Evolutionary conservation across 1,140 invertebrate genomes (phyloP), one percentile per base, ranked within the genome.

Genomic region (Globodera rostochiensis): DNA sequence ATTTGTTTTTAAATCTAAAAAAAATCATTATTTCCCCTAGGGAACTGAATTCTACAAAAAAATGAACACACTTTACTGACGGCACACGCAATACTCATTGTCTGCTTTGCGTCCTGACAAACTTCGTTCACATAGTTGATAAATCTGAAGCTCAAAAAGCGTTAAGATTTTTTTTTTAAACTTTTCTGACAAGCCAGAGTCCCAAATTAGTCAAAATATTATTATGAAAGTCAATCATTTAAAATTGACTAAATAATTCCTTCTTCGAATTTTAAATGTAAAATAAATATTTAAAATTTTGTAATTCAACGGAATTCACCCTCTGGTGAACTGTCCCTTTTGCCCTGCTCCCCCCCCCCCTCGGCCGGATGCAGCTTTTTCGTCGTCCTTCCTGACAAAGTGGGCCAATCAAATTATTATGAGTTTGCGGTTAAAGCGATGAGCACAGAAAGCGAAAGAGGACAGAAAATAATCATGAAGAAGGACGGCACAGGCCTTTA

Each of bases 331-430:
- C 11, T 70, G 6, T 70, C 46, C 7, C 13, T 50, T 19, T 21
- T 60, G 57, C 49, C 49, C 49, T 19, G 5, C 71, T n/a, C 49
- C 70, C n/a, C 13, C 15, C 15, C 49, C 15, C 13, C 45, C 19
- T 73, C 69, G 1, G 7, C 8, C 25, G 13, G 46, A 19, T n/a
- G 60, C 74, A 6, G 60, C 74, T 57, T 46, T 64, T 74, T 21
- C n/a, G n/a, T 74, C n/a, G 53, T 21, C 46, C n/a, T 19, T 66
- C 19, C 74, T 8, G 21, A 67, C 77, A 82, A 82, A 82, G 81
- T 82, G 81, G 81, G 81, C 81, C 81, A 82, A 82, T 82, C 81
- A 82, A 82, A 82, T 82, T 82, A 82, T 82, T 82, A 82, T 82
- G 81, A 82, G 57, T 77, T 77, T 60, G 21, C 45, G 53, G 4